These are phyloP conservation scores for Callithrix jacchus DNA, from an alignment of 2,113 vertebrate species.

Conservation along the genomic window DNA sequence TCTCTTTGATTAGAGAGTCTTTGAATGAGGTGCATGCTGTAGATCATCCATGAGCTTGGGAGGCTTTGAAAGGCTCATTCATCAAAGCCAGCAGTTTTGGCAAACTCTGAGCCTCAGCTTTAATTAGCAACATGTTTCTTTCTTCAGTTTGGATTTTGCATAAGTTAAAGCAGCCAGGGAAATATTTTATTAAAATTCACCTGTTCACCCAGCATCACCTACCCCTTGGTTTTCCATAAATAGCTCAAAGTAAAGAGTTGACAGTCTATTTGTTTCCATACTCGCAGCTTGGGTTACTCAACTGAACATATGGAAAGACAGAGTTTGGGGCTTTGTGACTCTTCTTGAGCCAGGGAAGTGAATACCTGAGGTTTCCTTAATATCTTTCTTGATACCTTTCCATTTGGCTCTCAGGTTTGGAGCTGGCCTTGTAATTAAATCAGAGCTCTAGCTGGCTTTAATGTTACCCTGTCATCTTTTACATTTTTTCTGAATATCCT, in stretches of 20 bases:
- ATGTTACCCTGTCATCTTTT: slow-evolving; percentile 7
- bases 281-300: slow-evolving; percentile 57
- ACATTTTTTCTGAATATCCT: neutral
- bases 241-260: slow-evolving; percentile 48
- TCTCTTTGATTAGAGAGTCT: slow-evolving; percentile 35
- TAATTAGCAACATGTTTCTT: slow-evolving; percentile 69
- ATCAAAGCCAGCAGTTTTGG: slow-evolving; percentile 74
- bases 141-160: slow-evolving; percentile 65
- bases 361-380: slow-evolving; percentile 20
- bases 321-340: slow-evolving; percentile 25
- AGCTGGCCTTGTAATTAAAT: slow-evolving; percentile 33
- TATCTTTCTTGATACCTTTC: neutral
- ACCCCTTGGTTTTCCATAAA: slow-evolving; percentile 63
- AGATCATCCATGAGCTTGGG: neutral
- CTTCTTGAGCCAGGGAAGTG: slow-evolving; percentile 39
- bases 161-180: slow-evolving; percentile 63
- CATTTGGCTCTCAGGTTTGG: slow-evolving; percentile 51
- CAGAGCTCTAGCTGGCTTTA: slow-evolving; percentile 14
- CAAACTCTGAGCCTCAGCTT: slow-evolving; percentile 66
- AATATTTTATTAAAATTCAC: slow-evolving; percentile 71
- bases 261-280: slow-evolving; percentile 9
- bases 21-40: slow-evolving; percentile 1
- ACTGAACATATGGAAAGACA: slow-evolving; percentile 52
- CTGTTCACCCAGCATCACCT: slow-evolving; percentile 69
- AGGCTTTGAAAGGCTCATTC: slow-evolving; percentile 68